A percentile compares a stretch with the other conserved stretches of the same genome.
Conservation (phyloP, 92 coral and sea anemone genomes). For the Umimayanthus chanpuru region DNA sequence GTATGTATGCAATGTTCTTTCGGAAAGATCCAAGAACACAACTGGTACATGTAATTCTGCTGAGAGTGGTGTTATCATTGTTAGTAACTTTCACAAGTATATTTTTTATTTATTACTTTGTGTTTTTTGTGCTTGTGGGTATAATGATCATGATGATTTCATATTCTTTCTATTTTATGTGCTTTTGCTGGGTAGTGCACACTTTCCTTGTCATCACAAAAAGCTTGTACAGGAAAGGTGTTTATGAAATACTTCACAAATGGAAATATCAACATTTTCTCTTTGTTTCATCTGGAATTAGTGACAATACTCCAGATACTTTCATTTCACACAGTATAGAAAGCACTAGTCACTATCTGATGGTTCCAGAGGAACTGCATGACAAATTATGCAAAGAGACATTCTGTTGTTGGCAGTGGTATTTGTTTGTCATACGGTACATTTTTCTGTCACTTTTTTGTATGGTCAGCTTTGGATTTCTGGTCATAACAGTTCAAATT, state of each 20-base stretch:
- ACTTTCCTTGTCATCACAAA: no score
- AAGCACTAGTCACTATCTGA: background rate
- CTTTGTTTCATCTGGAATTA: background rate
- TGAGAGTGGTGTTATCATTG: no score
- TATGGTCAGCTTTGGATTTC: background rate
- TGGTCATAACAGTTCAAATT: background rate
- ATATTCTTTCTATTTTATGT: no score
- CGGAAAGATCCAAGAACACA: background rate
- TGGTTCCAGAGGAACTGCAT: slow-evolving; percentile 13
- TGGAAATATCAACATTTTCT: background rate
- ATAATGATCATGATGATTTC: no score
- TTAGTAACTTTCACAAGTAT: no score
- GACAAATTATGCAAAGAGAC: background rate
- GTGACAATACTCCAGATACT: background rate
- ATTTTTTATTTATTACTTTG: no score
- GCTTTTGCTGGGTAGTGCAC: no score
- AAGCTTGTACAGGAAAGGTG: background rate
- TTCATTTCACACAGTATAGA: background rate
- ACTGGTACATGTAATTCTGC: background rate
- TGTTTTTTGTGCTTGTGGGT: no score
- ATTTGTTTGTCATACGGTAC: background rate
- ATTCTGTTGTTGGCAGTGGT: background rate
- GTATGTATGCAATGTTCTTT: background rate
- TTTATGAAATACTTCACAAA: background rate
- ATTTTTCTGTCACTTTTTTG: background rate